Percentiles rank a stretch among this genome's conserved stretches.
Conservation (phyloP, 2,888 invertebrate species). For the Embidobia sp. region DNA sequence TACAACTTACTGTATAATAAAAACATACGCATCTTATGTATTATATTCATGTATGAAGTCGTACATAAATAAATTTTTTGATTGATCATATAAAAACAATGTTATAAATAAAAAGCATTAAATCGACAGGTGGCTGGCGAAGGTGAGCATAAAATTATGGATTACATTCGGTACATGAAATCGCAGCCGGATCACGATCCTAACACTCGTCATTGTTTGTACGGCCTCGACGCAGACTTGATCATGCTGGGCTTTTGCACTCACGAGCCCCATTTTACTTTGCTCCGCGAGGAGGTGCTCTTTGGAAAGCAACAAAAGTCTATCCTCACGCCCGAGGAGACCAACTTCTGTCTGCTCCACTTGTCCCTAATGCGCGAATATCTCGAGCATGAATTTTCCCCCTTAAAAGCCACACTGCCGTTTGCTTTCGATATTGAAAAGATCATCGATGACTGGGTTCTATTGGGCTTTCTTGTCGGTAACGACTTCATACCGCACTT, state of each 20-base stretch:
- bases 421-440: slow-evolving; percentile 93
- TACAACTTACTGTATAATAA: too few relatives aligned
- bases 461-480: slow-evolving; percentile 98
- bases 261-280: slow-evolving; percentile 97
- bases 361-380: slow-evolving; percentile 96
- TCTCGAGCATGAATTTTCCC: slow-evolving; percentile 93
- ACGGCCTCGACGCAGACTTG: slow-evolving; percentile 98
- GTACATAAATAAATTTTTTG: too few relatives aligned
- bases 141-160: slow-evolving; percentile 99
- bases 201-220: slow-evolving; percentile 97
- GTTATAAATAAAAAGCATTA: background rate
- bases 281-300: slow-evolving; percentile 96
- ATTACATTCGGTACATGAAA: slow-evolving; percentile 95
- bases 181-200: slow-evolving; percentile 92
- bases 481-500: slow-evolving; percentile 99
- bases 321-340: slow-evolving; percentile 91
- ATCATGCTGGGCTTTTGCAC: slow-evolving; percentile 98
- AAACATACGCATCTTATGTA: too few relatives aligned
- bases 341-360: slow-evolving; percentile 95
- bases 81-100: too few relatives aligned
- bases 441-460: slow-evolving; percentile 98
- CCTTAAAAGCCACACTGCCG: slow-evolving; percentile 85
- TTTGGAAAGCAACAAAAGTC: slow-evolving; percentile 86
- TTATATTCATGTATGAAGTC: too few relatives aligned
- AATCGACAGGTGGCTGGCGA: slow-evolving; percentile 92